Evolutionary conservation across 1,140 invertebrate species (phyloP), one percentile per base, ranked within the genome.

Genomic region (Proctacanthus coquilletti): DNA sequence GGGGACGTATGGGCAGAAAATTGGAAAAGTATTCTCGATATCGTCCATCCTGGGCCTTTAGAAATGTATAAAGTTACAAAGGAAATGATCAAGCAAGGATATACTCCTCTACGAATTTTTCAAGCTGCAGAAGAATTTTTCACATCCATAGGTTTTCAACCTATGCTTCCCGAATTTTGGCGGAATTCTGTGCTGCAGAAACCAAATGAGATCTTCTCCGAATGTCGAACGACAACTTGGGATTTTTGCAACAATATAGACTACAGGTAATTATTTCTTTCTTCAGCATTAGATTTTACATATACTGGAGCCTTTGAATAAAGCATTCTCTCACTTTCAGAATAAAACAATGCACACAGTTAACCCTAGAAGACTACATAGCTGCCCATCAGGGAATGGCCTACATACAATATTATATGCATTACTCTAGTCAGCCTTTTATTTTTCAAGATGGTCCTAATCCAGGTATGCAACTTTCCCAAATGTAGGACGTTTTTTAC

Each of bases 301-400:
- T 25, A 8, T 8, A 8, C 23, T 25, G 23, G n/a, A 25, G n/a
- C n/a, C 23, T 25, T n/a, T 8, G n/a, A 25, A 25, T 25, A 8
- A 8, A 25, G n/a, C n/a, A 25, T 25, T 25, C 23, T 8, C 6
- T n/a, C 23, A 25, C 6, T 59, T 67, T 21, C 54, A 86, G 88
- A 50, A 88, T 94, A 36, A 92, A 92, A 53, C 83, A 88, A 60
- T 95, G 89, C 52, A 86, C 86, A 0, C 72, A 79, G 50, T 70
- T 88, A 0, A 81, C 73, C 3, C 77, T 80, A 72, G 74, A 83
- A 13, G 77, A 85, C 60, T 63, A 92, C 5, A 62, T 85, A 11
- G 80, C 77, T 0, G 75, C 75, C 1, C 85, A 92, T 58, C 86
- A 92, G 49, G 83, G 87, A 68, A 81, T 87, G 77, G 75, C 80